phyloP scores from a whole-genome alignment of 2,113 vertebrate species.

The Ceyx cyanopectus region DNA sequence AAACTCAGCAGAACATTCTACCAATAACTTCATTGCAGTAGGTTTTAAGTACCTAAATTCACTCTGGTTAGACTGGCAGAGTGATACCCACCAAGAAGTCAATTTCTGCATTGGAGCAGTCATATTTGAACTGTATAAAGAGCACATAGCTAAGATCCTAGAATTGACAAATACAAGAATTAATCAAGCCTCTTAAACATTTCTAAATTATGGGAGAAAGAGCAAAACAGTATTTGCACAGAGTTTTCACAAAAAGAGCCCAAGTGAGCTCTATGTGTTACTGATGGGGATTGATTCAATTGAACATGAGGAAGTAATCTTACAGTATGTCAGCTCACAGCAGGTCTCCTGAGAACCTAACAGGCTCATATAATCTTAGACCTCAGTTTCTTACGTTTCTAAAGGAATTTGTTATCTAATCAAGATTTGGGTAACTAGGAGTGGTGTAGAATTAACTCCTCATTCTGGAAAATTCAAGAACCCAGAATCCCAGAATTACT shows the following conservation, averaged over 20 bases:
- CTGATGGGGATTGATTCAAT: background rate
- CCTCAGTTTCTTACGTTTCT: background rate
- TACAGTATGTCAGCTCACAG: background rate
- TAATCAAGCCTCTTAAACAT: background rate
- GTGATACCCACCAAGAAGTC: background rate
- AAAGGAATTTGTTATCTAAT: background rate
- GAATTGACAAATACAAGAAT: background rate
- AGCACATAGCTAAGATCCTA: background rate
- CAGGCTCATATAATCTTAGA: background rate
- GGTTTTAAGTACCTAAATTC: background rate
- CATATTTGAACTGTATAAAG: background rate
- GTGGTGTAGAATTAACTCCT: background rate
- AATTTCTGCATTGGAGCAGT: background rate
- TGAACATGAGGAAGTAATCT: background rate
- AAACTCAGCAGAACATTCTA: background rate
- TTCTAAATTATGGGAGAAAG: background rate
- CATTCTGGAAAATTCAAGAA: background rate
- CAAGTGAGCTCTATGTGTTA: background rate
- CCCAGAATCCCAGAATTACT: background rate
- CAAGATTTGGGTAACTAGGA: background rate
- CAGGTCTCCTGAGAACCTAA: background rate
- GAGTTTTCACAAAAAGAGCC: background rate
- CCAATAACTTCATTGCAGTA: background rate
- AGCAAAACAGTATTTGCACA: background rate
- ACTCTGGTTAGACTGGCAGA: background rate